Conservation (phyloP, 2,888 invertebrate genomes). For the Hofmannophila pseudospretella region DNA sequence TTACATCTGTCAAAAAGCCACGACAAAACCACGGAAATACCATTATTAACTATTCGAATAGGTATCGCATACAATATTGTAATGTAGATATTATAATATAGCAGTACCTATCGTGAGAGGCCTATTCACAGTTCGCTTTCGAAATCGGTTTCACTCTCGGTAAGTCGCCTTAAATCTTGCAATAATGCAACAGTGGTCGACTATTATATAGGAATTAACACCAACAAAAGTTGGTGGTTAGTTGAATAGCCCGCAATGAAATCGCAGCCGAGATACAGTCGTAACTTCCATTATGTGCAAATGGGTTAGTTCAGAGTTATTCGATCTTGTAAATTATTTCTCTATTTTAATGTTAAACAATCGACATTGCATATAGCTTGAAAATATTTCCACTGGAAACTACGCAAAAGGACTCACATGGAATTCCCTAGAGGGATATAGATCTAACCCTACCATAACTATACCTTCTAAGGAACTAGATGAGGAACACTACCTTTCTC, state of each 20-base stretch:
- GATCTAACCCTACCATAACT: too few species aligned
- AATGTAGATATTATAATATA: slow-evolving; percentile 4
- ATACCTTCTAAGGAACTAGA: too few species aligned
- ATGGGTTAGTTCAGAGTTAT: neutral
- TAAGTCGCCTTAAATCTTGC: neutral
- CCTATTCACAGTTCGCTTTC: slow-evolving; percentile 13
- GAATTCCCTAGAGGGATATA: too few species aligned
- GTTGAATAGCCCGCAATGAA: neutral
- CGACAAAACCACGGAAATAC: too few species aligned
- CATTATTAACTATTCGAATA: too few species aligned
- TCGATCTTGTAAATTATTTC: neutral
- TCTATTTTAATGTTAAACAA: too few species aligned
- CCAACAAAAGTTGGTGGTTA: neutral
- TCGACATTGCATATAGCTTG: too few species aligned
- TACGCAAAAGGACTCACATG: too few species aligned
- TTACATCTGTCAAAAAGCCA: too few species aligned
- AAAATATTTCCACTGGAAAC: too few species aligned
- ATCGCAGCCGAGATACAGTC: neutral
- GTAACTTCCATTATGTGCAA: neutral
- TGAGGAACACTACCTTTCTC: too few species aligned
- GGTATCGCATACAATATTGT: slow-evolving; percentile 1
- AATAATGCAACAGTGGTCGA: neutral
- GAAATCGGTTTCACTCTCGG: slow-evolving; percentile 19
- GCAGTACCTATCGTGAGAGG: slow-evolving; percentile 7
- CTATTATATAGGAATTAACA: slow-evolving; percentile 1